A percentile compares a stretch with the other conserved stretches of the same genome.
phyloP scores from a whole-genome alignment of 1,140 invertebrate genomes.

The Drosophila ohnishii region DNA sequence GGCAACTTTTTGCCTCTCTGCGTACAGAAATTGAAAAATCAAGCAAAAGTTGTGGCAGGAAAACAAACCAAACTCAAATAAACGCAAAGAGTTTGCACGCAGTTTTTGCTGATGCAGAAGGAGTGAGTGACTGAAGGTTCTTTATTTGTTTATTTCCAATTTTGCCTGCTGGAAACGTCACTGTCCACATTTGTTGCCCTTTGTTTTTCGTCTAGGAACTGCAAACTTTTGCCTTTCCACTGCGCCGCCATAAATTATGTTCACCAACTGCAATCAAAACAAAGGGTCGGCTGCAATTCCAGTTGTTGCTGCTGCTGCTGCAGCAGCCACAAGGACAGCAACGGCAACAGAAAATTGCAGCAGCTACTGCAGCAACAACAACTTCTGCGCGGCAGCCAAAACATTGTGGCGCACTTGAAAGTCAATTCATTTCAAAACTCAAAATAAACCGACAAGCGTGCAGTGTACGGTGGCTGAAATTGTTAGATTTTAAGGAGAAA shows the following conservation, averaged over 20 bases:
- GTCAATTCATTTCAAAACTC: slow-evolving; percentile 65
- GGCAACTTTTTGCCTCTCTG: slow-evolving; percentile 19
- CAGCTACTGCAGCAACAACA: slow-evolving; percentile 1
- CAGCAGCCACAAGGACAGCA: slow-evolving; percentile 16
- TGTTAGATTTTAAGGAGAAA: neutral
- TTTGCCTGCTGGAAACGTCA: slow-evolving; percentile 47
- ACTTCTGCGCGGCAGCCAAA: slow-evolving; percentile 27
- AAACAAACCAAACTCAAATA: slow-evolving; percentile 46
- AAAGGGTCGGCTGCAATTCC: slow-evolving; percentile 54
- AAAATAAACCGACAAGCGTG: slow-evolving; percentile 41
- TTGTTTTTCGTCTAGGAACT: slow-evolving; percentile 25
- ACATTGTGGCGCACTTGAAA: slow-evolving; percentile 71
- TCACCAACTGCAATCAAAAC: slow-evolving; percentile 75
- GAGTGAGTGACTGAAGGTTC: slow-evolving; percentile 4
- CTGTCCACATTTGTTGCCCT: slow-evolving; percentile 37
- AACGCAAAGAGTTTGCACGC: slow-evolving; percentile 59
- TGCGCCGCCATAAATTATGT: slow-evolving; percentile 72
- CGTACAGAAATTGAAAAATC: slow-evolving; percentile 53
- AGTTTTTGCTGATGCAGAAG: slow-evolving; percentile 38
- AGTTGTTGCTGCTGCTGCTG: slow-evolving; percentile 9
- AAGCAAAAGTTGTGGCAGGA: slow-evolving; percentile 28
- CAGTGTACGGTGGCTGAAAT: neutral
- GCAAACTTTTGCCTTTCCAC: slow-evolving; percentile 50
- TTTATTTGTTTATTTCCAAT: slow-evolving; percentile 63
- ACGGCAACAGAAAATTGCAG: slow-evolving; percentile 20